Base-by-base conservation (phyloP, 2,888 invertebrate species). In the Melanargia galathea region DNA sequence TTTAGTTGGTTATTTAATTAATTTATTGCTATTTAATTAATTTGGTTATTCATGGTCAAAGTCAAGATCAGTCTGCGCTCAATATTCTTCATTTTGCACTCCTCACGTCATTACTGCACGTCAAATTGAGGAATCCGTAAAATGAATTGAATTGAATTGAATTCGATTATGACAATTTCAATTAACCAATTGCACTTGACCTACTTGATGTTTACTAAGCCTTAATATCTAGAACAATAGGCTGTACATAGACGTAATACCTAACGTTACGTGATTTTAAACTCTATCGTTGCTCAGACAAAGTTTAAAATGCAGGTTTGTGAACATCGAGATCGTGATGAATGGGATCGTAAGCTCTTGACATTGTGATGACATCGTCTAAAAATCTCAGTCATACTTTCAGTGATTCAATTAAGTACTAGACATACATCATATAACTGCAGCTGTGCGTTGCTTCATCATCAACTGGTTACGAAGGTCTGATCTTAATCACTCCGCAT, bases 141-240 rank as follows among this genome's bases (percentile, higher is more conserved):
- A n/a, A n/a, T n/a, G n/a, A n/a, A n/a, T n/a, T n/a, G n/a, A n/a
- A n/a, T n/a, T n/a, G n/a, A 7, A 26, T 49, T 20, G 38, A 54
- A 49, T 0, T 24, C 7, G 49, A 24, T 13, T 49, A 46, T 38
- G 22, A 24, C 40, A 40, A 16, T 43, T 60, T 43, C 49, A 49
- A 52, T 64, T 57, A 56, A 35, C 26, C 43, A 58, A 55, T 58
- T 61, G 62, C 54, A 59, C 66, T 66, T 66, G 59, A 64, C 59
- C 64, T 26, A 64, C 48, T 61, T 63, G 18, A 26, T 60, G 33
- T 59, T 43, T 10, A 30, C 52, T 33, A 58, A 64, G 61, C 40
- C 61, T 60, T 52, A 26, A 60, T 60, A 48, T n/a, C n/a, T 61
- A 60, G 40, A 63, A 66, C 66, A 58, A 66, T 58, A 52, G 54